Evolutionary conservation across 1,140 invertebrate genomes (phyloP), one percentile per base, ranked within the genome.

Genomic region (Mylabris phalerata): DNA sequence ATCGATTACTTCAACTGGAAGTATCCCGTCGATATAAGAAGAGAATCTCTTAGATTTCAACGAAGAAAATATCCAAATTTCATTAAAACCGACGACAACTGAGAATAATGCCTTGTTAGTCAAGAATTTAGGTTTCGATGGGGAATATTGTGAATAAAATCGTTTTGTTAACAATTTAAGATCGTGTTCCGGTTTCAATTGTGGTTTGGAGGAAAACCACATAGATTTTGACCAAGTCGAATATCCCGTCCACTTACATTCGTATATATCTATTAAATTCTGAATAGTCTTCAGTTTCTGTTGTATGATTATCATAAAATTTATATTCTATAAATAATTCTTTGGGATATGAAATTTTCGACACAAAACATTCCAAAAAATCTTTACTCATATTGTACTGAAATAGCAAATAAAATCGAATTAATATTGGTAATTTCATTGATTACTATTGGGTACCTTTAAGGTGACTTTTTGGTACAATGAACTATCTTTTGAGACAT

Each of bases 331-430:
- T 57, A 25, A 27, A 56, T 27, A 67, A 48, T 39, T 59, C 49
- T 56, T 50, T 60, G 11, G 62, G 62, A 52, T 48, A 47, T 26
- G 56, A 58, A 46, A 67, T 50, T 57, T 62, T 67, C 2, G 60
- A 59, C 32, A 60, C 47, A 48, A 64, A 64, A n/a, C 60, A 58
- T 50, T 62, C 59, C 51, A 67, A 49, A 60, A 62, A 59, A 26
- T 60, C 48, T 40, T 47, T 55, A 48, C 55, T 55, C 62, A 64
- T 64, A 44, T 62, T 64, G 52, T 67, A 64, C 65, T 67, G 38
- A 57, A 66, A 63, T 45, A 49, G 5, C 38, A 50, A 32, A 48
- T 11, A 25, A 50, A 49, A 38, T 32, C 38, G 4, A 49, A 24
- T n/a, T 40, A 32, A 50, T 32, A 27, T n/a, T 9, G 9, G 9